Base-by-base conservation (phyloP, 2,113 vertebrate genomes). In the Leiothrix lutea region DNA sequence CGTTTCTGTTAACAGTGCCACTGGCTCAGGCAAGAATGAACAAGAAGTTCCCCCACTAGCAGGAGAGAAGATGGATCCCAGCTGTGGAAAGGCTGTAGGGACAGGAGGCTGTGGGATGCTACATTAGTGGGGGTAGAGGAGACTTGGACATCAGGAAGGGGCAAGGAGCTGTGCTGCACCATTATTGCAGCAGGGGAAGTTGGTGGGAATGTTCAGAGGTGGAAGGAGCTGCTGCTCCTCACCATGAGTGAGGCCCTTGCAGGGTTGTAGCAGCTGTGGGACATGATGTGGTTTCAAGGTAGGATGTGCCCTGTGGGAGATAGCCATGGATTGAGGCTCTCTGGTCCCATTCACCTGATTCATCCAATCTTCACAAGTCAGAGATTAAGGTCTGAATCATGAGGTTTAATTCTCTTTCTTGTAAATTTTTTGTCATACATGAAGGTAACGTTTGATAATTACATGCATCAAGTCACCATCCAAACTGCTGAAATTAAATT, bases 351-450 rank as follows among this genome's bases (percentile, higher is more conserved):
- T 64, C 5, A 4, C 19, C 65, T 51, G 60, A 48, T 60, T 91
- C 87, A 74, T 31, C 40, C 77, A 33, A 48, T 62, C 45, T 93
- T 48, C 70, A 92, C 26, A 44, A 90, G 48, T 6, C 53, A 70
- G 79, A 71, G 78, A 82, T 92, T 85, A 31, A 95, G 33, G 45
- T 92, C 74, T 96, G 90, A 97, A 72, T 95, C 90, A 97, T 45
- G n/a, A 72, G 29, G 50, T 88, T 93, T 92, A 72, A 92, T 86
- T 73, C n/a, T 57, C 26, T 87, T 95, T 53, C 85, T 88, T 80
- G 79, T 47, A 86, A 83, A 84, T 86, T 69, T 62, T 16, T 40
- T 73, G 90, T 73, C 67, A 33, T 72, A 88, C 31, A 31, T 50
- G 74, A 54, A 1, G 6, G 42, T 65, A 83, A 82, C n/a, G 38